Base-by-base conservation (phyloP, 2,888 invertebrate species). In the Acronicta aceris region DNA sequence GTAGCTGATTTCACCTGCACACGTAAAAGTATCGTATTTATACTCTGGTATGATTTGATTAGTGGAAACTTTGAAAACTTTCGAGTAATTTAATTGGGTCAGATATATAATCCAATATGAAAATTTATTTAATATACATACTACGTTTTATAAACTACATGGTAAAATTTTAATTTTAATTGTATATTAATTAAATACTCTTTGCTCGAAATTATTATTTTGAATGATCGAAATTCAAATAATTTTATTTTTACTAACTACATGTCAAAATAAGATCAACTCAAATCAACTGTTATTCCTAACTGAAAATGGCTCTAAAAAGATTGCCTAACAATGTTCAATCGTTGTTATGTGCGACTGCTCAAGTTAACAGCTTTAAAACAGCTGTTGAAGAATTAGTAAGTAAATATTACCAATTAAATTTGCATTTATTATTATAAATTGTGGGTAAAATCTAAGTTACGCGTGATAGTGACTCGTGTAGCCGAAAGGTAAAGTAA, bases 351-450 rank as follows among this genome's bases (percentile, higher is more conserved):
- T 88, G 95, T 79, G 96, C 96, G 50, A 95, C 95, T 36, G 86
- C 94, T 49, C 92, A 95, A 72, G 92, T 97, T 65, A 95, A 94
- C 53, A 95, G 86, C 79, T 91, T 95, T 55, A 88, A 94, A 40
- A 95, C 95, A 79, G 96, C 96, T 76, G 92, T 96, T 36, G 95
- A 95, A 79, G 97, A 97, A 93, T 88, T 97, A 87, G 96, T 97
- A 84, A 79, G 79, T 74, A 30, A 1, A 16, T 40, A 17, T 60
- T 48, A 3, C 1, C n/a, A 21, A n/a, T 38, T 38, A n/a, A 38
- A 38, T n/a, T 38, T 21, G n/a, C 21, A 21, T 3, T 21, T 21
- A 3, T 21, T 3, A 4, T 21, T 21, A 21, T 21, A 21, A n/a
- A n/a, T n/a, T n/a, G n/a, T n/a, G n/a, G n/a, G n/a, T n/a, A n/a